Base-by-base conservation (phyloP, 2,888 invertebrate species). In the Idaea straminata region DNA sequence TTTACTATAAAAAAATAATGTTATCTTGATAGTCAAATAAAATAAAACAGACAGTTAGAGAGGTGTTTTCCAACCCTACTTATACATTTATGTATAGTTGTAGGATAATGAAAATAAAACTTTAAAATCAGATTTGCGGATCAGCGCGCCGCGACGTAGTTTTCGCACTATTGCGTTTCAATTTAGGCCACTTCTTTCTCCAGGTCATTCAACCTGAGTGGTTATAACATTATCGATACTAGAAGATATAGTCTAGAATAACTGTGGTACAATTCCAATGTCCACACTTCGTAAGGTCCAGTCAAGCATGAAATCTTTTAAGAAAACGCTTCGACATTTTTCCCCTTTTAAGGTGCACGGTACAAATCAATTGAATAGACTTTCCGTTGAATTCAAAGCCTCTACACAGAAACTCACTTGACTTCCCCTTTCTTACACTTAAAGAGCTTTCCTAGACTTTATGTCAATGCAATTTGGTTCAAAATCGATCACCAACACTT, bases 381-480 rank as follows among this genome's bases (percentile, higher is more conserved):
- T 59, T 61, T 68, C 64, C 57, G 68, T 63, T 62, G 66, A 69
- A 69, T 65, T 65, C 66, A 69, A 69, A 69, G 66, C 66, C 66
- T 65, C 69, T 65, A 47, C 47, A 13, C 47, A 7, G 36, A 36
- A 47, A 47, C 13, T 47, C 47, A 47, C 47, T 47, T 47, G 47
- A 47, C 47, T 47, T 47, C 47, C 47, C 47, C 47, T 47, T 47
- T 47, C 47, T 47, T 47, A 7, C 7, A 47, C 10, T 4, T 7
- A 10, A 47, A 13, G 13, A 47, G 47, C 47, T 47, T 47, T 47
- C 13, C 47, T 47, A 47, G 47, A 47, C 47, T 47, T 10, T 47
- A 47, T 47, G 47, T 47, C 47, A 47, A 47, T 47, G 47, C 47
- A 47, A 47, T 47, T 47, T 47, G 47, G 47, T 47, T 47, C 47